Percentiles rank a stretch among this genome's conserved stretches.
Evolutionary conservation across 2,113 vertebrate species (phyloP).

Genomic region (Halcyon malimbica): DNA sequence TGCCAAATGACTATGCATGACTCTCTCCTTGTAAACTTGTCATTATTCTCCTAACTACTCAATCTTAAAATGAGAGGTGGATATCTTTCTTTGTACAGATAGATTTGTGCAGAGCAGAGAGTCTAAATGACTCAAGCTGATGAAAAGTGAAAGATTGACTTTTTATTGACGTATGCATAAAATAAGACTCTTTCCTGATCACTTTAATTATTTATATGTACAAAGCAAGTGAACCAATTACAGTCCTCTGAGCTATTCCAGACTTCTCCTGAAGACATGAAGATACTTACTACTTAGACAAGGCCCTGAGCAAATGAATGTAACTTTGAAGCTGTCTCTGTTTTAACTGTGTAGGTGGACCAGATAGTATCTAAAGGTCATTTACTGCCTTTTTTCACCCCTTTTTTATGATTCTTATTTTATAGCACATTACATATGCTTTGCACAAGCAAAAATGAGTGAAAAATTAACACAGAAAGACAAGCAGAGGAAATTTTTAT

Average conservation of each 20-base stretch:
- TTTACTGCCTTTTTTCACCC: background rate
- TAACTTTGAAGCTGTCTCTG: background rate
- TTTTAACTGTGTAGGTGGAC: background rate
- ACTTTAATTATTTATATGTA: background rate
- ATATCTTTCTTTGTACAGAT: background rate
- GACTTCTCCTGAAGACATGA: background rate
- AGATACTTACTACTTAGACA: background rate
- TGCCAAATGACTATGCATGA: background rate
- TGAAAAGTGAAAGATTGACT: background rate
- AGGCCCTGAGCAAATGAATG: background rate
- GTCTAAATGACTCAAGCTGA: background rate
- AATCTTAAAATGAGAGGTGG: background rate
- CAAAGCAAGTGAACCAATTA: background rate
- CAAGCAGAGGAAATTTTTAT: background rate
- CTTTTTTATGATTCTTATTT: background rate
- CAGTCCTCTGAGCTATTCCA: background rate
- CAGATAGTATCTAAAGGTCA: background rate
- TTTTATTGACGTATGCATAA: background rate
- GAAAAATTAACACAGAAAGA: background rate
- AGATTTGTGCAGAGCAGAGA: background rate
- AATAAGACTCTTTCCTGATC: background rate
- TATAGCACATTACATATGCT: background rate
- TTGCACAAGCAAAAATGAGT: background rate
- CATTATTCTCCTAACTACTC: background rate
- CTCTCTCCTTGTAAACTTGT: background rate